Evolutionary conservation across 2,113 vertebrate species (phyloP).

Genomic region (Macrotis lagotis): DNA sequence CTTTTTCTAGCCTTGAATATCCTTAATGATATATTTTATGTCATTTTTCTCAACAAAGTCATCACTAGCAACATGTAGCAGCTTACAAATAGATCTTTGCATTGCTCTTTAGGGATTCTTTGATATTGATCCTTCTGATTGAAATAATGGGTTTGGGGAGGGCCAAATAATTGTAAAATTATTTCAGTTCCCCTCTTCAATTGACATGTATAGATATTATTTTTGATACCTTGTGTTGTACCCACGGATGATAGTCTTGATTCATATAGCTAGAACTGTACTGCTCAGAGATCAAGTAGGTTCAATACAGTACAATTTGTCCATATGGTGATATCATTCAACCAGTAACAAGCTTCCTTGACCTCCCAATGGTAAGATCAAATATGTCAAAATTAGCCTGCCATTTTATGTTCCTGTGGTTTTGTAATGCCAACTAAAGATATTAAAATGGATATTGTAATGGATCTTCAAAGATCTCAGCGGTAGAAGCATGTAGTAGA

Average conservation of each 20-base stretch:
- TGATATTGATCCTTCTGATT: not conserved
- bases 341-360: not conserved
- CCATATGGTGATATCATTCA: not conserved
- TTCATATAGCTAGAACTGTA: not conserved
- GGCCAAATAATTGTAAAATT: not conserved
- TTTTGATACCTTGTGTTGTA: not conserved
- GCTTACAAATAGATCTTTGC: not conserved
- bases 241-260: not conserved
- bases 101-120: not conserved
- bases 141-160: not conserved
- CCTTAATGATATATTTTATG: not conserved
- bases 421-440: not conserved
- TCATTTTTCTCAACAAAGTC: not conserved
- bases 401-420: not conserved
- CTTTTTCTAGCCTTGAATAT: not conserved
- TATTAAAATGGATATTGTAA: not conserved
- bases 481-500: not conserved
- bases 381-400: not conserved
- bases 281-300: not conserved
- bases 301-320: not conserved
- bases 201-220: not conserved
- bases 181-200: conserved; percentile 27
- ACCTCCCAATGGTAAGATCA: not conserved
- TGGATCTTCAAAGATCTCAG: not conserved
- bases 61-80: not conserved